Evolutionary conservation across 1,140 invertebrate species (phyloP).

Genomic region (Pseudomyrmex pallidus): DNA sequence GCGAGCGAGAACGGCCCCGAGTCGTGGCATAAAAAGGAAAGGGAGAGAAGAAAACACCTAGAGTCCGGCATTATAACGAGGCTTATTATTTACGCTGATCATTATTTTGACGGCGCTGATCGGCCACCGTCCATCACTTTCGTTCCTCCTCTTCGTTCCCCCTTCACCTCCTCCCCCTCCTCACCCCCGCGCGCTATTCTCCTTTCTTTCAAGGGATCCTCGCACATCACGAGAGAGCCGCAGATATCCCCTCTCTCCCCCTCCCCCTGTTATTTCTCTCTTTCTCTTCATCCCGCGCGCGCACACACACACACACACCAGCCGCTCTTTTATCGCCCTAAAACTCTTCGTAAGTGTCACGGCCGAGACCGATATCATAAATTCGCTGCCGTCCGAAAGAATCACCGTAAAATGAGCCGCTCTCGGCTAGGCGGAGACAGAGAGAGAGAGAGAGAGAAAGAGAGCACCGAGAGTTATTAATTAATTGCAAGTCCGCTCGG

Average conservation of each 20-base stretch:
- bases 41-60: conserved; percentile 60
- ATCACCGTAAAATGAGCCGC: conserved; percentile 65
- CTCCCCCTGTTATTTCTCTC: neutral
- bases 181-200: conserved; percentile 26
- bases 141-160: conserved; percentile 70
- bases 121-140: conserved; percentile 82
- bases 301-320: too few relatives aligned
- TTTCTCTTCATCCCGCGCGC: too few relatives aligned
- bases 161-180: neutral
- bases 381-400: conserved; percentile 65
- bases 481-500: conserved; percentile 58
- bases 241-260: conserved; percentile 10
- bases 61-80: conserved; percentile 76
- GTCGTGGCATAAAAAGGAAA: conserved; percentile 64
- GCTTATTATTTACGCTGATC: conserved; percentile 83
- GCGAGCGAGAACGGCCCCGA: conserved; percentile 46
- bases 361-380: conserved; percentile 72
- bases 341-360: conserved; percentile 75
- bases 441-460: too few relatives aligned
- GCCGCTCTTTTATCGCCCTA: conserved; percentile 75
- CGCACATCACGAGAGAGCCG: conserved; percentile 7
- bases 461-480: conserved; percentile 63
- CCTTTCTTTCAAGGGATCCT: conserved; percentile 56
- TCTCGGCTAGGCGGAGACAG: conserved; percentile 27
- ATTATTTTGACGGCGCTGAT: conserved; percentile 84